phyloP scores from a whole-genome alignment of 1,140 invertebrate species.

The Drosophila pallidifrons region DNA sequence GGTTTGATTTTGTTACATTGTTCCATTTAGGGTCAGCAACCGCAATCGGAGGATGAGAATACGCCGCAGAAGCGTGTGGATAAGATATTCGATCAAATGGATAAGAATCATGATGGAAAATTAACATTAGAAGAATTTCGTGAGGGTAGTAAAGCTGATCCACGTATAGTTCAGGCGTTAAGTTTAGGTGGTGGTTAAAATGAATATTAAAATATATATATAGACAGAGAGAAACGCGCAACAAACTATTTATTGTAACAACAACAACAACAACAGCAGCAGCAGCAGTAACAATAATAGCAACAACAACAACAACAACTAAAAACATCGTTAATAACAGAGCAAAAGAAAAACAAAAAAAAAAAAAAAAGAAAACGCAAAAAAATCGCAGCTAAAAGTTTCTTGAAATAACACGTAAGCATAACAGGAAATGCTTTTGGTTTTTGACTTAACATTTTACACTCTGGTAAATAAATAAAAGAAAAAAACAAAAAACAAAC shows the following conservation, averaged over 20 bases:
- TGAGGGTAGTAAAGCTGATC: constrained; percentile 99
- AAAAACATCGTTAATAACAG: constrained; percentile 10
- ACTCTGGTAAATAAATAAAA: constrained; percentile 26
- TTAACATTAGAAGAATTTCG: constrained; percentile 99
- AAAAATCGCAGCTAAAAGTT: constrained; percentile 23
- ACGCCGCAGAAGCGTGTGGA: constrained; percentile 98
- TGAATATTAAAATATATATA: too few species aligned
- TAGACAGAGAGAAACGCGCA: constrained; percentile 19
- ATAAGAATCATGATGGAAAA: constrained; percentile 99
- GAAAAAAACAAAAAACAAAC: constrained; percentile 19
- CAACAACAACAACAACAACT: constrained; percentile 23
- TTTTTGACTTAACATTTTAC: constrained; percentile 44
- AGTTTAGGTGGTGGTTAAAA: constrained; percentile 91
- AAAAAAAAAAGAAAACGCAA: too few species aligned
- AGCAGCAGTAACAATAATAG: constrained; percentile 21
- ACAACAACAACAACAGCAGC: constrained; percentile 7
- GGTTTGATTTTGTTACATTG: constrained; percentile 2
- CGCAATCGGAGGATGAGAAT: constrained; percentile 96
- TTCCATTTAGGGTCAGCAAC: constrained; percentile 91
- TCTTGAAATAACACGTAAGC: constrained; percentile 24
- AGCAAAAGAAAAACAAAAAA: constrained; percentile 13
- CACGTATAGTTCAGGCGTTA: constrained; percentile 98
- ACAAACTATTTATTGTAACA: constrained; percentile 29
- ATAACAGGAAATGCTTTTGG: constrained; percentile 46
- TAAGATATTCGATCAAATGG: constrained; percentile 99